Evolutionary conservation across 2,113 vertebrate species (phyloP), one percentile per base, ranked within the genome.

Genomic region (Thymallus thymallus): DNA sequence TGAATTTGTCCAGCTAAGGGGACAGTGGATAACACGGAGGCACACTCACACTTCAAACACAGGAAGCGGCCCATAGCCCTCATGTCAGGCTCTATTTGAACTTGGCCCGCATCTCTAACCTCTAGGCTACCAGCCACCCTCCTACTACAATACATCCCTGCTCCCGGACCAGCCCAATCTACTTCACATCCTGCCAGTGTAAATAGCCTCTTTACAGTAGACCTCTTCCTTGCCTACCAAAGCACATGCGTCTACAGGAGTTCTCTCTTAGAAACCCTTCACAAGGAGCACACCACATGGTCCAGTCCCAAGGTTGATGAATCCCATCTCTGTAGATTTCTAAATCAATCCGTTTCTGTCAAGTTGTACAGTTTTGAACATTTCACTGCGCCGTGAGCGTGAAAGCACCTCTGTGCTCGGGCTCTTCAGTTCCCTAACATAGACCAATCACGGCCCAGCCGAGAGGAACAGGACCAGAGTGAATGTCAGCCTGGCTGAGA

Each of bases 391-490:
- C 63, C 9, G 9, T 2, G 9, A 41, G 35, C 35, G 2, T 41
- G 35, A 41, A 41, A 41, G 35, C 35, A 41, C 35, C 77, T 18
- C 73, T 30, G 68, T 5, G 64, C 83, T 82, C 56, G 45, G 76
- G 67, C 80, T 77, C 22, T 67, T 26, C 24, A 4, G 74, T 68
- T 74, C 58, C 23, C 71, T 41, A 20, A 76, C 72, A 13, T 46
- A 41, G 48, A 61, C 87, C 82, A 89, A 88, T 89, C 87, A 88
- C 84, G 60, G 82, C 26, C 86, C 88, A 87, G 82, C 86, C 60
- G 69, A 77, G 85, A 86, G 86, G 88, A 88, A 87, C 85, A 78
- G 29, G 75, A 80, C 84, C 86, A 85, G 81, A 88, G 88, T 88
- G 82, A 73, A 83, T 86, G 89, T 92, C 90, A 81, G 81, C 80